Evolutionary conservation across 2,888 invertebrate genomes (phyloP).

Genomic region (Hemaris fuciformis): DNA sequence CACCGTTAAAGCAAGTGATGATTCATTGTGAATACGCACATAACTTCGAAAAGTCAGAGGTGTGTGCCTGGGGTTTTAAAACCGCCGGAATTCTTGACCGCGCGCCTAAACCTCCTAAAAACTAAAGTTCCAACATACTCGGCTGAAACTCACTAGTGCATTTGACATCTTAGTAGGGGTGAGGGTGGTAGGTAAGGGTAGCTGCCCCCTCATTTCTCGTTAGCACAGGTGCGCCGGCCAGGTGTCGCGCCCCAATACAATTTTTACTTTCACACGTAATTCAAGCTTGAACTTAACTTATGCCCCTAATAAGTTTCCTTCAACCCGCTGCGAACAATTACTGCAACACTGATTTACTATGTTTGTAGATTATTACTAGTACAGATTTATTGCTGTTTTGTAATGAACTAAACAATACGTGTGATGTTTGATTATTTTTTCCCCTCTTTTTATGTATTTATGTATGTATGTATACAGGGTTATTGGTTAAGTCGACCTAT

Average conservation of each 20-base stretch:
- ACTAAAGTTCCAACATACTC: neutral
- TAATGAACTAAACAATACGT: no score
- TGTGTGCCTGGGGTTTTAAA: no score
- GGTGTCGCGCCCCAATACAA: slow-evolving; percentile 18
- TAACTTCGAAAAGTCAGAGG: no score
- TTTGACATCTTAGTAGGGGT: neutral
- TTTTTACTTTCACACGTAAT: slow-evolving; percentile 21
- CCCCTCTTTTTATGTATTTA: no score
- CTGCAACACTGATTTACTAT: neutral
- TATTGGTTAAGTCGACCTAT: no score
- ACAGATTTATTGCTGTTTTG: neutral
- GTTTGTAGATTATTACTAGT: neutral
- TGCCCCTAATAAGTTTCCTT: slow-evolving; percentile 13
- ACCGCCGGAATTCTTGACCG: no score
- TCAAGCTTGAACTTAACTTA: slow-evolving; percentile 14
- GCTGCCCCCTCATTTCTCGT: slow-evolving; percentile 9
- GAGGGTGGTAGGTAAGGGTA: slow-evolving; percentile 8
- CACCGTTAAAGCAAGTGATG: no score
- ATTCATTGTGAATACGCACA: no score
- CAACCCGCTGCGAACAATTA: neutral
- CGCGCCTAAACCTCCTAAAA: no score
- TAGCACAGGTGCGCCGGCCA: slow-evolving; percentile 15
- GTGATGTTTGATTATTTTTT: no score
- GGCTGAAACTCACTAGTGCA: neutral
- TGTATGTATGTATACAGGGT: no score